A percentile compares a stretch with the other conserved stretches of the same genome.
Conservation (phyloP, 2,113 vertebrate genomes). For the Gulo gulo region DNA sequence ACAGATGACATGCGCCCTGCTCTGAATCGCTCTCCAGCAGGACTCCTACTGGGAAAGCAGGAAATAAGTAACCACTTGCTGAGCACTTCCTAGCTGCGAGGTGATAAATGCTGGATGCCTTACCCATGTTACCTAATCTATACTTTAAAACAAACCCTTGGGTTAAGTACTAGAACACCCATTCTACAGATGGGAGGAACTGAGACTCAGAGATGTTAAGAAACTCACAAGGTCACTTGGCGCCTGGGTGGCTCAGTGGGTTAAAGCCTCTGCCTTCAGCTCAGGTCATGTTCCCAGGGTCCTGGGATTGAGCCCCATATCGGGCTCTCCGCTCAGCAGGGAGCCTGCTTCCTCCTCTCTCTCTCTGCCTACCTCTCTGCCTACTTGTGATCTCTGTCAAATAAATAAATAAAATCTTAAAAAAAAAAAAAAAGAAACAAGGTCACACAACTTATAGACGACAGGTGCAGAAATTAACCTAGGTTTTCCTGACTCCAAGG, state of each 20-base stretch:
- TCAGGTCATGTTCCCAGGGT: too few species aligned
- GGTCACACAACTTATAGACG: neutral
- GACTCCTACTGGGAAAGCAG: neutral
- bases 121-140: neutral
- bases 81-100: neutral
- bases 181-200: neutral
- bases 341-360: too few species aligned
- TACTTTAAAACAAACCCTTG: neutral
- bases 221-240: neutral
- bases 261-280: too few species aligned
- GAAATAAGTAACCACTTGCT: neutral
- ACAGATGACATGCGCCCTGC: rapidly evolving
- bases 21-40: neutral
- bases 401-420: too few species aligned
- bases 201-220: neutral
- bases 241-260: too few species aligned
- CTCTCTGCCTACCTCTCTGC: too few species aligned
- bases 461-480: neutral
- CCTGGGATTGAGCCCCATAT: too few species aligned
- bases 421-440: neutral
- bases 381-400: too few species aligned
- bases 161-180: neutral
- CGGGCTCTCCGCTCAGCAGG: too few species aligned
- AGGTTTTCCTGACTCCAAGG: neutral
- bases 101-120: neutral